Conservation (phyloP, 2,797 vertebrate genomes). For the Paguma larvata region DNA sequence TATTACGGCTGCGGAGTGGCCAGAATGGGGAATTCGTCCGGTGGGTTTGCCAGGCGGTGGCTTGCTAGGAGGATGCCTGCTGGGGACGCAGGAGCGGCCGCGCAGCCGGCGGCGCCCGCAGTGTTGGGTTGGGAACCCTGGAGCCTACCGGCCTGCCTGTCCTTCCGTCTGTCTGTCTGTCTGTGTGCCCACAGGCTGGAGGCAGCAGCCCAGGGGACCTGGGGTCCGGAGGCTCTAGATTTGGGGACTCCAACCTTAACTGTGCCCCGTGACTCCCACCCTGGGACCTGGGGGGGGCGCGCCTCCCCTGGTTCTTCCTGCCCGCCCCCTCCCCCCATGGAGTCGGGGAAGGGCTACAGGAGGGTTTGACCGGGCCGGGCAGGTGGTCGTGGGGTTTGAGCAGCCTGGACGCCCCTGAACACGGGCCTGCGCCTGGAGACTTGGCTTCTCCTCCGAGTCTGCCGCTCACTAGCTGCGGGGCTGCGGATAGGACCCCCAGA, state of each 20-base stretch:
- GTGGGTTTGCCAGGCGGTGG: neutral
- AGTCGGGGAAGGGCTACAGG: neutral
- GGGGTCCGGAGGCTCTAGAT: neutral
- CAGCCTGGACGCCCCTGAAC: neutral
- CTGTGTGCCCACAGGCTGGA: neutral
- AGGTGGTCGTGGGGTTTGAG: neutral
- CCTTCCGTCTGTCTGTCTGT: neutral
- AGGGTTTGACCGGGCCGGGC: neutral
- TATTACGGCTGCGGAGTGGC: neutral
- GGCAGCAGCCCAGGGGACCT: neutral
- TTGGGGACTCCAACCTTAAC: neutral
- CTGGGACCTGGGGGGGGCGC: neutral
- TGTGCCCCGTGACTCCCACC: neutral
- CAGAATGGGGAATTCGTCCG: neutral
- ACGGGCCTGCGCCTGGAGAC: neutral
- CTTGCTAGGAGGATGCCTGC: neutral
- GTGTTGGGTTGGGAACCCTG: neutral
- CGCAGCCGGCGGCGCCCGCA: neutral
- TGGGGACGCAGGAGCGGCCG: neutral
- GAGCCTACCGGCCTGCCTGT: accelerated
- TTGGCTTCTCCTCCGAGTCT: neutral
- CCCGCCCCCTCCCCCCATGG: neutral
- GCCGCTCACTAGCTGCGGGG: neutral
- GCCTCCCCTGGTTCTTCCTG: neutral
- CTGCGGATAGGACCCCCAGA: neutral